These are phyloP conservation scores for Gorsachius magnificus DNA, from an alignment of 2,797 vertebrate species.

Conservation along the genomic window DNA sequence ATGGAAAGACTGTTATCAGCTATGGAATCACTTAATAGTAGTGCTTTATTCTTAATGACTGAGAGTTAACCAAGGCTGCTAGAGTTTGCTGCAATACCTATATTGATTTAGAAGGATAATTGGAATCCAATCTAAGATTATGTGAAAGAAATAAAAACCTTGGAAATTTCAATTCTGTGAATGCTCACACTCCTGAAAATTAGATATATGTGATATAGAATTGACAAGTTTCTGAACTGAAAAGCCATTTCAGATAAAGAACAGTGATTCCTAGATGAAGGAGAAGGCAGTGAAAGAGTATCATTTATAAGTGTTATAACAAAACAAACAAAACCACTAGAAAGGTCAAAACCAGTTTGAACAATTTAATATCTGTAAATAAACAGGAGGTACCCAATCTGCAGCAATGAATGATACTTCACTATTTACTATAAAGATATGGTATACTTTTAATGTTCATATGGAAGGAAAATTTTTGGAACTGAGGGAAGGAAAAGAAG, in stretches of 20 bases:
- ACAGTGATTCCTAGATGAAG: not conserved
- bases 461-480: not conserved
- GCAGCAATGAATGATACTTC: not conserved
- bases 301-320: not conserved
- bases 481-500: not conserved
- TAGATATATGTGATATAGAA: not conserved
- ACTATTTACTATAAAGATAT: not conserved
- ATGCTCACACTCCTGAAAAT: not conserved
- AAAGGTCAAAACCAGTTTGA: not conserved
- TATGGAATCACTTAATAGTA: slow-evolving; percentile 32
- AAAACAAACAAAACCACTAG: not conserved
- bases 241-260: not conserved
- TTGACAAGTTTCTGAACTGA: not conserved
- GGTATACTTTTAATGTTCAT: not conserved
- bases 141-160: not conserved
- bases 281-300: not conserved
- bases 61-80: not conserved
- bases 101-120: slow-evolving; percentile 35
- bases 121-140: not conserved
- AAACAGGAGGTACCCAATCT: not conserved
- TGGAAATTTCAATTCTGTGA: slow-evolving; percentile 14
- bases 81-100: not conserved
- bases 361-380: not conserved
- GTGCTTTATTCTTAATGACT: not conserved
- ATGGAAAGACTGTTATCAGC: not conserved